Percentiles rank a stretch among this genome's conserved stretches.
These are phyloP conservation scores for Agelas oroides DNA, from an alignment of 37 sponge, comb jelly and placozoan genomes.

Conservation along the genomic window DNA sequence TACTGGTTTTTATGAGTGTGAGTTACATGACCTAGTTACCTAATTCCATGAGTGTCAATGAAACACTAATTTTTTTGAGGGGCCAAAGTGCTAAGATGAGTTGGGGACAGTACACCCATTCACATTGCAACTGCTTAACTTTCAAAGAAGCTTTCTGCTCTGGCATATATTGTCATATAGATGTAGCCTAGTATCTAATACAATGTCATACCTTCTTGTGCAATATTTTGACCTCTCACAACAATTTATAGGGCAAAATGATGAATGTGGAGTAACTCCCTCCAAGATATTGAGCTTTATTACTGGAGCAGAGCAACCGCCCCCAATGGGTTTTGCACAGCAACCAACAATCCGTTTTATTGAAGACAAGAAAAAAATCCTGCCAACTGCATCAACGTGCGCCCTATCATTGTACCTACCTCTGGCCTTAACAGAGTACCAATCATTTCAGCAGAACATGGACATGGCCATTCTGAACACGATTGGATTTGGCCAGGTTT, in stretches of 20 bases:
- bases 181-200: too few relatives aligned
- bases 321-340: constrained; percentile 22
- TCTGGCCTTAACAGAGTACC: neutral
- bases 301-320: constrained; percentile 3
- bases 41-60: too few relatives aligned
- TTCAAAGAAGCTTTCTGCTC: too few relatives aligned
- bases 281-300: constrained; percentile 6
- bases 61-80: too few relatives aligned
- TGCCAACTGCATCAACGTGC: constrained; percentile 35
- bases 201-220: too few relatives aligned
- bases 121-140: too few relatives aligned
- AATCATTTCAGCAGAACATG: constrained; percentile 1
- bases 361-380: neutral
- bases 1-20: too few relatives aligned
- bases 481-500: constrained; percentile 32
- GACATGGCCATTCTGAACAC: constrained; percentile 11
- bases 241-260: neutral
- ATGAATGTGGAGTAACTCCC: constrained; percentile 8
- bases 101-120: too few relatives aligned
- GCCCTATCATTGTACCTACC: neutral
- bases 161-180: too few relatives aligned
- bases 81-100: too few relatives aligned
- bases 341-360: neutral
- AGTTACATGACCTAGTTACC: too few relatives aligned
- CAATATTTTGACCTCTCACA: too few relatives aligned